phyloP scores from a whole-genome alignment of 2,797 vertebrate species.

The Nasua narica region DNA sequence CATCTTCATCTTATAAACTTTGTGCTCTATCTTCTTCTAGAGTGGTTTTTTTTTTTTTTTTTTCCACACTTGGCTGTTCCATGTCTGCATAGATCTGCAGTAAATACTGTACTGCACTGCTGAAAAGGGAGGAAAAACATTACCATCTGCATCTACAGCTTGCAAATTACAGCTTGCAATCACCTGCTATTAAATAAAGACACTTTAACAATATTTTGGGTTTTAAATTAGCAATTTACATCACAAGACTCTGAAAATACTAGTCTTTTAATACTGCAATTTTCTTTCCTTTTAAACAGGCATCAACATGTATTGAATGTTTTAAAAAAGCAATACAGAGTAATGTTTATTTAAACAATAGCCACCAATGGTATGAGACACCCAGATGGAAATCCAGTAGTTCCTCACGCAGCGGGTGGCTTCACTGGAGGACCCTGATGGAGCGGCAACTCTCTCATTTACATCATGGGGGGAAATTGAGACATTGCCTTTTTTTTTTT shows the following conservation, averaged over 20 bases:
- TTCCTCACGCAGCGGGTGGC: conserved; percentile 68
- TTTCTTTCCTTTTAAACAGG: conserved; percentile 83
- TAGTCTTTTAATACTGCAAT: conserved; percentile 84
- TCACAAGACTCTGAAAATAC: conserved; percentile 85
- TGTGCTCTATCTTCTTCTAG: conserved; percentile 64
- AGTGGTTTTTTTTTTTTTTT: conserved; percentile 68
- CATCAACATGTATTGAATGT: conserved; percentile 80
- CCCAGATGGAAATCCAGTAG: conserved; percentile 78
- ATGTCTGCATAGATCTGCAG: conserved; percentile 82
- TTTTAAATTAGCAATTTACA: conserved; percentile 89
- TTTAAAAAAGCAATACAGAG: conserved; percentile 73
- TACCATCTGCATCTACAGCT: conserved; percentile 88
- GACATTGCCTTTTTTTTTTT: conserved; percentile 63
- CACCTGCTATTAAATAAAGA: conserved; percentile 88
- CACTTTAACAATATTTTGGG: conserved; percentile 88
- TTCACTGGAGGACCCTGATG: conserved; percentile 63
- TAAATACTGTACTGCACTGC: conserved; percentile 81
- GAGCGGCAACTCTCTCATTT: conserved; percentile 73
- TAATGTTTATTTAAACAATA: conserved; percentile 86
- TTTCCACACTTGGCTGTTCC: conserved; percentile 75
- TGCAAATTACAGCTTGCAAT: conserved; percentile 88
- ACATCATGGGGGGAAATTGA: conserved; percentile 67
- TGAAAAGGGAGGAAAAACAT: conserved; percentile 85
- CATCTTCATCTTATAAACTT: conserved; percentile 35
- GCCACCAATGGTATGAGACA: conserved; percentile 75